phyloP scores from a whole-genome alignment of 1,140 invertebrate genomes.

The Grapholita molesta region DNA sequence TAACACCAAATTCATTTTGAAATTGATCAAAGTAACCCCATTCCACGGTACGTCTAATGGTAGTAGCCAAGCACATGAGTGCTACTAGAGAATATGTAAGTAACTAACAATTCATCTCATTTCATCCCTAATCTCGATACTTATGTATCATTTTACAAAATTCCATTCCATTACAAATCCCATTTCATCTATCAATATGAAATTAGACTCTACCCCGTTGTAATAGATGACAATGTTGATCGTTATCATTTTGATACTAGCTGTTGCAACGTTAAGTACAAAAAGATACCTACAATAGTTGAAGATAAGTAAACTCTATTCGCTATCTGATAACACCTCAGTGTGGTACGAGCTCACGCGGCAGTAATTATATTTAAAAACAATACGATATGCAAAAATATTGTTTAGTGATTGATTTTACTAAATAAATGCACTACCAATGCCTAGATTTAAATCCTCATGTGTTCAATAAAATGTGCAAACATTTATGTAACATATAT shows the following conservation, averaged over 20 bases:
- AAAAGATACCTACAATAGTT: slow-evolving; percentile 10
- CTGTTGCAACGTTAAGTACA: slow-evolving; percentile 10
- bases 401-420: neutral
- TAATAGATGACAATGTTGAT: neutral
- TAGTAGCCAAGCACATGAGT: no score
- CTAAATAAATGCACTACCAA: neutral
- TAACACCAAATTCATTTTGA: no score
- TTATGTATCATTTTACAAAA: neutral
- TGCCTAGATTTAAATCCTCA: neutral
- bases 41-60: no score
- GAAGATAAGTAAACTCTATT: slow-evolving; percentile 12
- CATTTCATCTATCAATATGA: neutral
- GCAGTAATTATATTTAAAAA: neutral
- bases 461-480: neutral
- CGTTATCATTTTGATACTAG: slow-evolving; percentile 1
- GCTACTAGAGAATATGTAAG: no score
- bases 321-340: slow-evolving; percentile 3
- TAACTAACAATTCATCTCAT: neutral
- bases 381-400: neutral
- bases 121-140: neutral
- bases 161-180: neutral
- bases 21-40: no score
- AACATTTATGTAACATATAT: neutral
- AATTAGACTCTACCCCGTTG: neutral
- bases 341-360: neutral